phyloP scores from a whole-genome alignment of 2,797 vertebrate genomes.

The Enteromius trimaculatus region DNA sequence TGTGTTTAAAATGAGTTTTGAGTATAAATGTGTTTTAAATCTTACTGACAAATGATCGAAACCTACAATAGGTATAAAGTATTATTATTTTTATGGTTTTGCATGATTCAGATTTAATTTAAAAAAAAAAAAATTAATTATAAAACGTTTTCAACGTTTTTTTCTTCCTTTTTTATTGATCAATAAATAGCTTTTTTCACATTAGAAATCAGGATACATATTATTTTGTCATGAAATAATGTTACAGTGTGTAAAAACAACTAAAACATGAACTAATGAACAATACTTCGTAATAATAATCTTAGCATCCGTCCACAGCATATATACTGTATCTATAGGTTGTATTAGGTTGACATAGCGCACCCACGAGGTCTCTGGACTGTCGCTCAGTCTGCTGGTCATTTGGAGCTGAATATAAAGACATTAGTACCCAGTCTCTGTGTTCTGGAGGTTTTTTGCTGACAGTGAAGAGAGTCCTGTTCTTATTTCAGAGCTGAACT shows the following conservation, averaged over 20 bases:
- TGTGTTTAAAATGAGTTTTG: too few species aligned
- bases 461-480: slow-evolving; percentile 6
- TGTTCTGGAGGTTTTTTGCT: slow-evolving; percentile 35
- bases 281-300: not conserved
- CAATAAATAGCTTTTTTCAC: not conserved
- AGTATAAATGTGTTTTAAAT: too few species aligned
- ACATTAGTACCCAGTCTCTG: not conserved
- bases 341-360: not conserved
- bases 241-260: not conserved
- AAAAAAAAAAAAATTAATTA: too few species aligned
- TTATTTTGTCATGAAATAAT: not conserved
- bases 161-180: not conserved
- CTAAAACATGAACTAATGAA: not conserved
- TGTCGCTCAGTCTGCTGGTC: not conserved
- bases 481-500: not conserved
- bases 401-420: not conserved
- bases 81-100: not conserved
- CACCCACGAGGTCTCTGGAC: not conserved
- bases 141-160: too few species aligned
- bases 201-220: not conserved
- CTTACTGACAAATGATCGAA: too few species aligned
- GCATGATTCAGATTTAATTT: not conserved
- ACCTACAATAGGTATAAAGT: too few species aligned
- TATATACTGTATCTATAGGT: not conserved
- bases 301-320: not conserved